Evolutionary conservation across 2,113 vertebrate genomes (phyloP), one percentile per base, ranked within the genome.

Genomic region (Centropus bengalensis): DNA sequence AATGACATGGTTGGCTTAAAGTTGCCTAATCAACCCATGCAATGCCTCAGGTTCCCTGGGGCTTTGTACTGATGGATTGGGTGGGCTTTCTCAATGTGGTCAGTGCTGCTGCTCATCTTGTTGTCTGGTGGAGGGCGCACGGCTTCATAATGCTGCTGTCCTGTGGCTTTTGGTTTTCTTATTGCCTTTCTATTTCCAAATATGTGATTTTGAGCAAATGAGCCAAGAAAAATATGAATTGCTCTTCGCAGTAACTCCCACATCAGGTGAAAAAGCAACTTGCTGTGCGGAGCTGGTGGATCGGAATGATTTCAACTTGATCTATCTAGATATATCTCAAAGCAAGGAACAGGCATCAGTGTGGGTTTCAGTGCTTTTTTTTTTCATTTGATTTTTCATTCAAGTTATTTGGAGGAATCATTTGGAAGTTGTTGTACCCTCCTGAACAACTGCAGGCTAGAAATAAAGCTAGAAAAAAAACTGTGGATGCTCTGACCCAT

Each of bases 131-230:
- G 27, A 62, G 28, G 45, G 14, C 71, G 24, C n/a, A 89, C 10
- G 3, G 58, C 69, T 62, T 45, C 10, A 5, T 19, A 7, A 56
- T 0, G 5, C 28, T 33, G 1, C 26, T 38, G 3, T 10, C 0
- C 0, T 42, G 49, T 76, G 58, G 6, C 4, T 71, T 68, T 66
- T 59, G 49, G 21, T 60, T 75, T 92, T n/a, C 11, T n/a, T 58
- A 17, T 2, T 58, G 9, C n/a, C 22, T 62, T 81, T 76, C 32
- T 49, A 10, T 38, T 64, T 54, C 12, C 42, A 58, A 14, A 44
- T 59, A 54, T 16, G 71, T 42, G 20, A 9, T 54, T 42, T 42
- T 27, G 63, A 66, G 23, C 21, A 70, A 32, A 51, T 1, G 3
- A 55, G 28, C 56, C 30, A 9, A 45, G 30, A 52, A 28, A 42